phyloP scores from a whole-genome alignment of 1,140 invertebrate species.

The Diplogasteroides magnus region DNA sequence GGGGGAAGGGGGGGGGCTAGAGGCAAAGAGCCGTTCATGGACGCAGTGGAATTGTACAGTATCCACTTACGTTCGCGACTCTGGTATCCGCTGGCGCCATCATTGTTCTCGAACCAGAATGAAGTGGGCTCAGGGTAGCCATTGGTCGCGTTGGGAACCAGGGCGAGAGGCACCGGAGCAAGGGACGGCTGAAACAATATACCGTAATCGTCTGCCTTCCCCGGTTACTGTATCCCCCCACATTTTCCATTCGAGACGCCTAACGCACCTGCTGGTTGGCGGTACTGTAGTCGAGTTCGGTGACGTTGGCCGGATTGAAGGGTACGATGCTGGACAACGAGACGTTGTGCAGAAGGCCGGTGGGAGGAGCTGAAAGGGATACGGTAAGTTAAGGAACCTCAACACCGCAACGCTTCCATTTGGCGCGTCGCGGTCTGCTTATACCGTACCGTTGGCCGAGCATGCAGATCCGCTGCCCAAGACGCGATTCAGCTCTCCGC shows the following conservation, averaged over 20 bases:
- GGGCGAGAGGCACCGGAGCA: background rate
- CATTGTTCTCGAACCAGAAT: background rate
- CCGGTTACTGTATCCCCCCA: background rate
- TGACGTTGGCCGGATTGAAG: background rate
- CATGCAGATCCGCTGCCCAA: conserved; percentile 6
- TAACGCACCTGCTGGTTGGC: background rate
- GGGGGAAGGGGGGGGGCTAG: too few species aligned
- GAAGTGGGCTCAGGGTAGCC: background rate
- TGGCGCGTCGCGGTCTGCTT: background rate
- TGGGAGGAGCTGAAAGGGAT: too few species aligned
- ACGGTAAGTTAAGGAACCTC: too few species aligned
- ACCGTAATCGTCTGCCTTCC: background rate
- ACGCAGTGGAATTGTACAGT: too few species aligned
- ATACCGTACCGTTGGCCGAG: background rate
- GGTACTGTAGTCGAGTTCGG: background rate
- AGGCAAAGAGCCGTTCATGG: too few species aligned
- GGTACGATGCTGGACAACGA: background rate
- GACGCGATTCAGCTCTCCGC: conserved; percentile 18
- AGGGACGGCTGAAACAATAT: background rate
- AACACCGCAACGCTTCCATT: too few species aligned
- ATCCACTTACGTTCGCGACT: background rate
- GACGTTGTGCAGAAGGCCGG: background rate
- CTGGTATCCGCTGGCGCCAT: background rate
- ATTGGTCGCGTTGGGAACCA: background rate
- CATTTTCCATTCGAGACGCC: too few species aligned